Percentiles rank a stretch among this genome's conserved stretches.
phyloP scores from a whole-genome alignment of 2,888 invertebrate species.

The Barypeithes pellucidus region DNA sequence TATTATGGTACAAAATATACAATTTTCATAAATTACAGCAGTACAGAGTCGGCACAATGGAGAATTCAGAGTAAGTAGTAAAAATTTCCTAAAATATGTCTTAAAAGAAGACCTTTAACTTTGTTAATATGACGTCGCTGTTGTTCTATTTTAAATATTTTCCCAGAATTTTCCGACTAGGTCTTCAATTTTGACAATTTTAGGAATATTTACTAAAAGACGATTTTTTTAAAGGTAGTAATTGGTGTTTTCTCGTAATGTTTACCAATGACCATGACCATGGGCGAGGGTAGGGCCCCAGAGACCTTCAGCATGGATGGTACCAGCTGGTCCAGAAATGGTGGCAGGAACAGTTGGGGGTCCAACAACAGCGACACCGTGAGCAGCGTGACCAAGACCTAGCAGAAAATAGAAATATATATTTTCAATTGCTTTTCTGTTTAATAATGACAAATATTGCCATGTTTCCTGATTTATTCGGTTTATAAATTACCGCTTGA shows the following conservation, averaged over 20 bases:
- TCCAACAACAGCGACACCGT: constrained; percentile 60
- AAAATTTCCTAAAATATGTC: constrained; percentile 44
- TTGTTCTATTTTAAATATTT: no score
- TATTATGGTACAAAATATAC: constrained; percentile 50
- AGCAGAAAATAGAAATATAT: no score
- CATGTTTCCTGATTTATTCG: no score
- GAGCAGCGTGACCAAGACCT: constrained; percentile 45
- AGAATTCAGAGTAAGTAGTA: constrained; percentile 10
- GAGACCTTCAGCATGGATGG: constrained; percentile 66
- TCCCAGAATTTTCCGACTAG: not conserved
- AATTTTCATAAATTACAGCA: constrained; percentile 38
- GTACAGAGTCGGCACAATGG: constrained; percentile 39
- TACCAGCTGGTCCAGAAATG: constrained; percentile 63
- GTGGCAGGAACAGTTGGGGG: constrained; percentile 62
- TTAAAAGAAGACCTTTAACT: constrained; percentile 21
- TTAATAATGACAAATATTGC: no score
- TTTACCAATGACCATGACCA: constrained; percentile 56
- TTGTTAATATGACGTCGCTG: no score
- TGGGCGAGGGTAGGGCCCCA: constrained; percentile 63
- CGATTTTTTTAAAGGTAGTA: constrained; percentile 13
- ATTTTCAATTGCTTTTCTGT: no score
- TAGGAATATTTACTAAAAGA: constrained; percentile 43
- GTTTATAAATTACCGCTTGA: no score
- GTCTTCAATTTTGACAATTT: constrained; percentile 18
- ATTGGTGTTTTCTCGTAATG: not conserved